These are phyloP conservation scores for Pterostichus niger DNA, from an alignment of 2,888 invertebrate genomes.

Conservation along the genomic window DNA sequence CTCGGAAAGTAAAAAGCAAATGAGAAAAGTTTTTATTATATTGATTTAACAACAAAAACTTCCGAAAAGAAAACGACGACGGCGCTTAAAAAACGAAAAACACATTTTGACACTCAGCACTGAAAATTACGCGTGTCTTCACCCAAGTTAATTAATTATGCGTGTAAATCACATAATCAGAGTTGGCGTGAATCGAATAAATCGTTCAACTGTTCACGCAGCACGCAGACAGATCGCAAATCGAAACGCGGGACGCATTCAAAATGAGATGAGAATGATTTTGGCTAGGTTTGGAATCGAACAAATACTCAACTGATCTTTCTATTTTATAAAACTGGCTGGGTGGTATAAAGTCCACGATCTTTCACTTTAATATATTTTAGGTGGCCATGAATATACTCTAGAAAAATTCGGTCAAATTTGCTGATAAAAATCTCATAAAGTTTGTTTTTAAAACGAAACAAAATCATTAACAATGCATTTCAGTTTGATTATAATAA, in stretches of 20 bases:
- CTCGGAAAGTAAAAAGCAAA: constrained; percentile 39
- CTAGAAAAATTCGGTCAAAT: constrained; percentile 30
- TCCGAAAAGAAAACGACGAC: constrained; percentile 18
- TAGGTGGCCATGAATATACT: constrained; percentile 22
- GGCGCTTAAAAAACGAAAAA: constrained; percentile 32
- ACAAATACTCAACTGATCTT: constrained; percentile 17
- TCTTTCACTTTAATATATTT: constrained; percentile 3
- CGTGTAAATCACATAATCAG: constrained; percentile 40
- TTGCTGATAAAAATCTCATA: constrained; percentile 29
- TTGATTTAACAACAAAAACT: constrained; percentile 48
- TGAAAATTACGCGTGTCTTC: constrained; percentile 4
- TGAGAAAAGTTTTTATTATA: constrained; percentile 46
- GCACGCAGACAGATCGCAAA: constrained; percentile 12
- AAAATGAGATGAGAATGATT: constrained; percentile 29
- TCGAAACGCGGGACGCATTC: constrained; percentile 16
- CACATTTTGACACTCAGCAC: constrained; percentile 1
- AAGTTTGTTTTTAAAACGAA: not conserved
- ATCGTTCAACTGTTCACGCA: constrained; percentile 24
- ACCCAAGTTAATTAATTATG: constrained; percentile 27
- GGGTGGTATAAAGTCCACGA: constrained; percentile 2
- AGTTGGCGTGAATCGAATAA: constrained; percentile 3
- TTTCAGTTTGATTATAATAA: too few species aligned
- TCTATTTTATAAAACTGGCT: not conserved
- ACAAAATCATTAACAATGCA: too few species aligned
- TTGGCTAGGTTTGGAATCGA: not conserved